Evolutionary conservation across 1,140 invertebrate species (phyloP).

Genomic region (Pogonomyrmex barbatus): DNA sequence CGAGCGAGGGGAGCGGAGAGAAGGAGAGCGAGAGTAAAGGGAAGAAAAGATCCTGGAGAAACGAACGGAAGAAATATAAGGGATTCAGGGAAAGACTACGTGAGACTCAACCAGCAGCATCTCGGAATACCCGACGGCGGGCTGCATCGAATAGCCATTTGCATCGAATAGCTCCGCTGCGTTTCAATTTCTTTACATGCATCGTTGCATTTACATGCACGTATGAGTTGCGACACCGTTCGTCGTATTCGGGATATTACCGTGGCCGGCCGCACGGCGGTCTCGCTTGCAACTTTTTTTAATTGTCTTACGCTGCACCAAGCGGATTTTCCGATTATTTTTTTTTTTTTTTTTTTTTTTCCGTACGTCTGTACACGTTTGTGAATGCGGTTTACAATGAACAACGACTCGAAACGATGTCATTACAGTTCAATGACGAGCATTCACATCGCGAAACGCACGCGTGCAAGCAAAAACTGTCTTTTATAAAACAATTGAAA

Average conservation of each 20-base stretch:
- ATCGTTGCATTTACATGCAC: conserved; percentile 29
- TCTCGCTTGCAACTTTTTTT: conserved; percentile 44
- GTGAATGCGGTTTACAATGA: conserved; percentile 1
- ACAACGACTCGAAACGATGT: background rate
- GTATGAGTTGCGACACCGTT: conserved; percentile 26
- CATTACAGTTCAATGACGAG: conserved; percentile 38
- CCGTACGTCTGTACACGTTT: background rate
- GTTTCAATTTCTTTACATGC: conserved; percentile 48
- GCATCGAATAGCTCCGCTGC: conserved; percentile 15
- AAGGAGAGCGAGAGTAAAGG: background rate
- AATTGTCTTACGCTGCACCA: conserved; percentile 27
- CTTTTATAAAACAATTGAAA: background rate
- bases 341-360: conserved; percentile 3
- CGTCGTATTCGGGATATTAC: conserved; percentile 31
- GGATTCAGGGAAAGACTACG: conserved; percentile 18
- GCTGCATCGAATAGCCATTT: conserved; percentile 25
- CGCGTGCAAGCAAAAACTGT: background rate
- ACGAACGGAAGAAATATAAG: conserved; percentile 44
- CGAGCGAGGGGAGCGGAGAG: background rate
- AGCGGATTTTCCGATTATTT: conserved; percentile 26
- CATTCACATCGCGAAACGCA: background rate
- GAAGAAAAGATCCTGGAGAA: conserved; percentile 7
- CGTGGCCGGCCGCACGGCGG: background rate
- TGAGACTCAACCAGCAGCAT: conserved; percentile 25
- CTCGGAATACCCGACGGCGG: conserved; percentile 27